Evolutionary conservation across 2,888 invertebrate genomes (phyloP).

Genomic region (Hemaris fuciformis): DNA sequence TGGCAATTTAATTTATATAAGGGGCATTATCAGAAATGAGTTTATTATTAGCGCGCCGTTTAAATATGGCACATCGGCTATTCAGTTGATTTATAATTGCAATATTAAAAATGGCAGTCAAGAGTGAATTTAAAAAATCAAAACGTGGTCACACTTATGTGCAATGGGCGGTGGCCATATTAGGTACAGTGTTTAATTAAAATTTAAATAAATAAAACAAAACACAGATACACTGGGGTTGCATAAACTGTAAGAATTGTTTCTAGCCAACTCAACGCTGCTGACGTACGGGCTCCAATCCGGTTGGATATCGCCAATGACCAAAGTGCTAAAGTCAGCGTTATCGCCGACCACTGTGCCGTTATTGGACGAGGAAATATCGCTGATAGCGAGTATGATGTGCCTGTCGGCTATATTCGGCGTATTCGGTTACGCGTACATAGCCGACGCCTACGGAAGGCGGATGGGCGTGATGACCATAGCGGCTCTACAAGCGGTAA

Average conservation of each 20-base stretch:
- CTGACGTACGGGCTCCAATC: constrained; percentile 64
- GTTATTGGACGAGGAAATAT: constrained; percentile 57
- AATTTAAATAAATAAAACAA: constrained; percentile 43
- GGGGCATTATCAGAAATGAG: neutral
- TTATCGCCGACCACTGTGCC: constrained; percentile 52
- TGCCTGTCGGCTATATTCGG: constrained; percentile 53
- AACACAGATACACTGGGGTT: constrained; percentile 36
- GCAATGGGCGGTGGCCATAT: constrained; percentile 41
- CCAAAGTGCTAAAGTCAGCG: constrained; percentile 55
- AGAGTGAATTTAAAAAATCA: constrained; percentile 13
- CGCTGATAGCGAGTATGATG: constrained; percentile 67
- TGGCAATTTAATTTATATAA: constrained; percentile 11
- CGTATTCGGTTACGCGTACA: constrained; percentile 62
- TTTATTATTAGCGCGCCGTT: constrained; percentile 5
- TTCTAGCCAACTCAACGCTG: constrained; percentile 63
- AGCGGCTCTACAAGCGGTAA: constrained; percentile 70
- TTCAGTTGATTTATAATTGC: neutral
- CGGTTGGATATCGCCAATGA: constrained; percentile 72
- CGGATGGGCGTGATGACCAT: constrained; percentile 64
- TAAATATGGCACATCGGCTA: constrained; percentile 5
- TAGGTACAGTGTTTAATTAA: constrained; percentile 26
- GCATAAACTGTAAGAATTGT: constrained; percentile 31
- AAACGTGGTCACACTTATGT: constrained; percentile 32
- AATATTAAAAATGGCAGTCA: constrained; percentile 6
- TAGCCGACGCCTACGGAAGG: constrained; percentile 65